Evolutionary conservation across 2,113 vertebrate genomes (phyloP), one percentile per base, ranked within the genome.

Genomic region (Sinocyclocheilus rhinocerous): DNA sequence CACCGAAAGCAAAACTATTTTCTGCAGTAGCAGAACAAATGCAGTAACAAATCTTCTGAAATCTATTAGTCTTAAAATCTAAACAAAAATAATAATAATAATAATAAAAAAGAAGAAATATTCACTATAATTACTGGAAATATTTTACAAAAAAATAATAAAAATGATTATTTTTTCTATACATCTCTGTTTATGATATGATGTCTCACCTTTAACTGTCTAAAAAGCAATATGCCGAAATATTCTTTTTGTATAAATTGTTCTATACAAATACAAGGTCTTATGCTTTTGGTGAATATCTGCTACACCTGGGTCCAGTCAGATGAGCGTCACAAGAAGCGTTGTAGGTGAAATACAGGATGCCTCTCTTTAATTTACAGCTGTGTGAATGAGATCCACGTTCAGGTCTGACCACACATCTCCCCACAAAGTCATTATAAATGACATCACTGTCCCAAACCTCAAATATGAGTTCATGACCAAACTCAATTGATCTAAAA

Each of bases 371-470:
- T 48, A 96, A 90, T 87, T 92, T 92, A 80, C 95, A 96, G 87
- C 94, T 94, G 3, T 93, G 80, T 1, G 92, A 92, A 69, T 92
- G 92, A 55, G 57, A 89, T 73, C 95, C 95, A 85, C 86, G 75
- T 90, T 95, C 93, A 1, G 94, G 95, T 16, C 90, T 90, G 52
- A 94, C 29, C 0, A 92, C 1, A 22, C 95, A 95, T 77, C 11
- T 89, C 10, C 94, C 94, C 0, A 90, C 89, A 0, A 91, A 24
- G 63, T 95, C 95, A 55, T 95, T 92, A 39, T 92, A 95, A 20
- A 92, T 4, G n/a, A 95, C 91, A 4, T 95, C 95, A 65, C 89
- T 91, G 24, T 96, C 95, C 95, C 95, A 96, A 18, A 96, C 94
- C 89, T 96, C 94, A 45, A 96, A 90, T 75, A 89, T 90, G 85